These are phyloP conservation scores for Athetis lepigone DNA, from an alignment of 2,888 invertebrate genomes.

Conservation along the genomic window DNA sequence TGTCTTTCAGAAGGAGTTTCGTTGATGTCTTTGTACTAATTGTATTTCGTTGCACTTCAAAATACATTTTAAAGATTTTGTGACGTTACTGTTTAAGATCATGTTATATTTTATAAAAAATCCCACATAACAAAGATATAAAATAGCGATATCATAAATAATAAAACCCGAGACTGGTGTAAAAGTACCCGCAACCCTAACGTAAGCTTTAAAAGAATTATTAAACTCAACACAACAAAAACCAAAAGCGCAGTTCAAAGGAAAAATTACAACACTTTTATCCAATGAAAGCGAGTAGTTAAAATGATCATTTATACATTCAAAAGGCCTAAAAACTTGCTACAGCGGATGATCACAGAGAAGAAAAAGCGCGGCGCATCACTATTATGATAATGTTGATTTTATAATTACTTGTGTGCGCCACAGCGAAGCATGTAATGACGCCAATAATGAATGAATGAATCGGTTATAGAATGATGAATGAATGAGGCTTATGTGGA, in stretches of 20 bases:
- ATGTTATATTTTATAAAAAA: neutral
- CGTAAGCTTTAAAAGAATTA: neutral
- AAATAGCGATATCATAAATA: no score
- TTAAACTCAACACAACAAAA: neutral
- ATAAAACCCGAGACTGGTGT: neutral
- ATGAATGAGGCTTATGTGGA: slow-evolving; percentile 50
- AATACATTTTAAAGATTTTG: neutral
- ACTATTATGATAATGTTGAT: slow-evolving; percentile 70
- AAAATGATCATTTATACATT: slow-evolving; percentile 23
- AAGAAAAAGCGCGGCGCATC: slow-evolving; percentile 49
- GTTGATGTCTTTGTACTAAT: no score
- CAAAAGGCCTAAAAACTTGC: slow-evolving; percentile 30
- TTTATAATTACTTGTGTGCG: slow-evolving; percentile 66
- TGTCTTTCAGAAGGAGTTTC: no score
- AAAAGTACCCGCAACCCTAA: neutral
- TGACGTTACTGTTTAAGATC: neutral
- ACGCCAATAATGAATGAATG: slow-evolving; percentile 71
- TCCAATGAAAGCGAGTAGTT: slow-evolving; percentile 26
- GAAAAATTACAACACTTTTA: neutral
- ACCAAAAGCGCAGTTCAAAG: neutral
- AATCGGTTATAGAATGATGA: slow-evolving; percentile 69
- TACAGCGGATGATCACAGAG: slow-evolving; percentile 37
- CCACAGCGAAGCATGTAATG: slow-evolving; percentile 45
- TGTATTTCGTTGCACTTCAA: neutral
- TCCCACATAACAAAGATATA: no score